Percentiles rank a stretch among this genome's conserved stretches.
Evolutionary conservation across 1,140 invertebrate species (phyloP).

Genomic region (Aphaenogaster floridana): DNA sequence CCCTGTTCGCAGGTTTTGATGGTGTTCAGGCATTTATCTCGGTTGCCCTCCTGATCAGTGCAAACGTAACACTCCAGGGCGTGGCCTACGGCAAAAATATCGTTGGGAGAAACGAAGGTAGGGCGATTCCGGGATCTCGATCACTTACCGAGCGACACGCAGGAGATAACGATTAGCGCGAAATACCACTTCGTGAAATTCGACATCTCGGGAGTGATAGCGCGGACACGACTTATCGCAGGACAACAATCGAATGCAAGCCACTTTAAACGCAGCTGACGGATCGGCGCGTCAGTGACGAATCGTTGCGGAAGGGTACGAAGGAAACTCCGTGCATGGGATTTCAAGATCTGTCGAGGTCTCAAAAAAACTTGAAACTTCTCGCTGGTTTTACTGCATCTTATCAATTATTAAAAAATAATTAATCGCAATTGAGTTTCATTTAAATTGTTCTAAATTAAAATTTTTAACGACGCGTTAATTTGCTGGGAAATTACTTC

Average conservation of each 20-base stretch:
- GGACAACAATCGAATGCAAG: background rate
- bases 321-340: background rate
- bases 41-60: constrained; percentile 96
- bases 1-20: constrained; percentile 95
- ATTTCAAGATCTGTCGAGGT: background rate
- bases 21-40: constrained; percentile 97
- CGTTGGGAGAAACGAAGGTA: background rate
- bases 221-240: background rate
- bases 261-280: constrained; percentile 5
- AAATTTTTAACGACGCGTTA: background rate
- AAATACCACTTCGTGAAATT: constrained; percentile 34
- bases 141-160: constrained; percentile 58
- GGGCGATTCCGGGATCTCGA: too few relatives aligned
- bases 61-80: constrained; percentile 98
- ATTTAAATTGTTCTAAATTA: background rate
- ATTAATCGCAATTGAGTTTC: background rate
- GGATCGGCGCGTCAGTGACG: background rate
- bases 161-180: constrained; percentile 10
- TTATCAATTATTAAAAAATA: background rate
- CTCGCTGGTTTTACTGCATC: background rate
- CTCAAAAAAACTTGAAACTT: background rate
- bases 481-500: background rate
- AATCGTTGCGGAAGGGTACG: background rate
- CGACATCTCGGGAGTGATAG: constrained; percentile 18
- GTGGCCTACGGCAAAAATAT: constrained; percentile 85